phyloP scores from a whole-genome alignment of 1,140 invertebrate species.

The Zaprionus taronus region DNA sequence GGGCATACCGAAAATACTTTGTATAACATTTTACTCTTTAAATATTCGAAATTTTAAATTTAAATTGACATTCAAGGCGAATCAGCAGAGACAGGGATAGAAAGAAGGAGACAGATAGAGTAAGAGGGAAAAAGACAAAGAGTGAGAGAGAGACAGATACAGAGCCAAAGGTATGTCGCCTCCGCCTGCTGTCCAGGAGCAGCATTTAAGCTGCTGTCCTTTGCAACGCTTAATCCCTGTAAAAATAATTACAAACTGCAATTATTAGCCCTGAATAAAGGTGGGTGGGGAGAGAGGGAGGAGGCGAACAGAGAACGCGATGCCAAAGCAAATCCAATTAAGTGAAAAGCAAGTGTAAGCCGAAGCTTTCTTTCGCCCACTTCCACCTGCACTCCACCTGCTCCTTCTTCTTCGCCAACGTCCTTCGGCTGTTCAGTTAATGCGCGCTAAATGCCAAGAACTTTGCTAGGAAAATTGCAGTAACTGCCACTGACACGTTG shows the following conservation, averaged over 20 bases:
- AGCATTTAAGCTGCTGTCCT: constrained; percentile 41
- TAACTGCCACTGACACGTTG: constrained; percentile 26
- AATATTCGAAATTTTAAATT: constrained; percentile 45
- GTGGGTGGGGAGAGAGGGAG: constrained; percentile 21
- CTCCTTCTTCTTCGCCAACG: neutral
- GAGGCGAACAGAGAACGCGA: constrained; percentile 17
- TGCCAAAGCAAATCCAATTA: constrained; percentile 77
- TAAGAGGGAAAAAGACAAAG: neutral
- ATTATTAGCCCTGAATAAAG: constrained; percentile 68
- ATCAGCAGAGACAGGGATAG: constrained; percentile 5
- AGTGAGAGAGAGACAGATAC: neutral
- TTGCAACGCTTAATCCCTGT: constrained; percentile 52
- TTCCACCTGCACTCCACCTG: neutral
- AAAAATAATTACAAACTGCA: constrained; percentile 81
- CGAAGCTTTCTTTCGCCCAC: constrained; percentile 58
- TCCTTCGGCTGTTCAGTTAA: constrained; percentile 42
- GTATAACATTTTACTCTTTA: constrained; percentile 37
- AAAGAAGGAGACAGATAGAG: no score
- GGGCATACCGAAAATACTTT: constrained; percentile 38
- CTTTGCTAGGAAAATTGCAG: constrained; percentile 41
- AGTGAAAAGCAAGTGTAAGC: constrained; percentile 81
- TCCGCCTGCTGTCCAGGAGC: neutral
- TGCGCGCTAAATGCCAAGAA: constrained; percentile 54
- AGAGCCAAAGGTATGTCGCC: neutral
- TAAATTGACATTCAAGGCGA: constrained; percentile 33